Conservation (phyloP, 37 sponge, comb jelly and placozoan species). For the Eunapius fragilis region DNA sequence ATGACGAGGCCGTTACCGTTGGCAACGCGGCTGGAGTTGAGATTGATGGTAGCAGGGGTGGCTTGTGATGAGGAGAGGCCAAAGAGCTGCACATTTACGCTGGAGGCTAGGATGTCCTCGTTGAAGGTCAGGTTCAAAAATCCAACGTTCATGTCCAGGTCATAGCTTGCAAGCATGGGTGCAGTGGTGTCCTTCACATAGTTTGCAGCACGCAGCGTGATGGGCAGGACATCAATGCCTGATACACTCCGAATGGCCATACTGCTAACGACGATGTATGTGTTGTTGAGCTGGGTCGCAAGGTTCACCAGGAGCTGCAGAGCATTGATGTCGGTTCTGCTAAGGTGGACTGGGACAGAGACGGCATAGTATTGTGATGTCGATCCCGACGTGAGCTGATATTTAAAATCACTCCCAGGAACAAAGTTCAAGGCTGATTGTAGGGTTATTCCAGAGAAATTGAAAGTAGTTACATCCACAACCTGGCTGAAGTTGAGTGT, state of each 20-base stretch:
- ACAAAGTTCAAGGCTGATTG: constrained; percentile 18
- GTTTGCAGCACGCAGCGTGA: constrained; percentile 29
- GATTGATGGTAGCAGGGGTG: constrained; percentile 2
- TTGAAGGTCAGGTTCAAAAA: constrained; percentile 79
- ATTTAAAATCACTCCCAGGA: constrained; percentile 9
- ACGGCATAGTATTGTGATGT: constrained; percentile 33
- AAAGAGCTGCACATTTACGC: constrained; percentile 52
- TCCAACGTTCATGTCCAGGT: constrained; percentile 73
- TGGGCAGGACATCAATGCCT: constrained; percentile 37
- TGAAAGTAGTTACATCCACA: constrained; percentile 59
- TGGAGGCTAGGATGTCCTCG: constrained; percentile 61
- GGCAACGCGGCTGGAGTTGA: constrained; percentile 31
- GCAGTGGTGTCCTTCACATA: constrained; percentile 67
- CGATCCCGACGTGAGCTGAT: constrained; percentile 42
- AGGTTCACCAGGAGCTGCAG: constrained; percentile 54
- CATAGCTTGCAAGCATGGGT: constrained; percentile 59
- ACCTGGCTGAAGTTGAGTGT: constrained; percentile 76
- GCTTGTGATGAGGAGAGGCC: constrained; percentile 43
- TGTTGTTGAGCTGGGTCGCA: constrained; percentile 51
- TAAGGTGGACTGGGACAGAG: constrained; percentile 20
- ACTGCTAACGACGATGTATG: constrained; percentile 45
- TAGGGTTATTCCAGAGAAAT: constrained; percentile 35
- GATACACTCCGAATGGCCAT: constrained; percentile 48
- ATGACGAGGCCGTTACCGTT: constrained; percentile 51
- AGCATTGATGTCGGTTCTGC: constrained; percentile 21